Evolutionary conservation across 2,888 invertebrate species (phyloP), one percentile per base, ranked within the genome.

Genomic region (Phaedon cochleariae): DNA sequence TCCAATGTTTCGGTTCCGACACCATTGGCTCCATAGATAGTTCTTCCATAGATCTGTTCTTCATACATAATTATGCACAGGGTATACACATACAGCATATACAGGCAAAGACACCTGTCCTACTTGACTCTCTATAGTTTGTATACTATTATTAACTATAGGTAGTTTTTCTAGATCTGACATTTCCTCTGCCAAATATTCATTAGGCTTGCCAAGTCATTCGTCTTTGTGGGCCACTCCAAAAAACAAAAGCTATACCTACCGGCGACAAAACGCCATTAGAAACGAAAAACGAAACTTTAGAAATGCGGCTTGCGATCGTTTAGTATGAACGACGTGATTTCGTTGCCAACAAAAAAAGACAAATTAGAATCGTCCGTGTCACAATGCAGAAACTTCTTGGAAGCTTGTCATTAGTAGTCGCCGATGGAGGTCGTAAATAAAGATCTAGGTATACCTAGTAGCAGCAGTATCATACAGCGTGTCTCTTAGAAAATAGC

Each of bases 231-330:
- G 15, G 34, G 18, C 45, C 10, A 20, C 34, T 37, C n/a, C 10
- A 12, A 54, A 54, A 55, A 55, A 55, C 55, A 45, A 45, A 57
- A 29, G 29, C n/a, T n/a, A n/a, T n/a, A n/a, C n/a, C 46, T 45
- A 20, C 26, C 31, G 46, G 57, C 45, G 57, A 57, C 57, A 57
- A 57, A 57, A 57, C 18, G 46, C 26, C 26, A 57, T 57, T 57
- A 57, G 45, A 57, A 57, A 45, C 45, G 45, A 15, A 26, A 57
- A n/a, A n/a, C n/a, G n/a, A 3, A 3, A 7, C 29, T 26, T 22
- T 12, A 45, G 15, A 26, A 57, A 57, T 57, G 41, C 21, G 17
- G 57, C 18, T 17, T 57, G 26, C 41, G 2, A 29, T 26, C 29
- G 18, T n/a, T 45, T 15, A 37, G 46, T 29, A 45, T 12, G 45